Evolutionary conservation across 2,113 vertebrate genomes (phyloP).

Genomic region (Barnardius zonarius): DNA sequence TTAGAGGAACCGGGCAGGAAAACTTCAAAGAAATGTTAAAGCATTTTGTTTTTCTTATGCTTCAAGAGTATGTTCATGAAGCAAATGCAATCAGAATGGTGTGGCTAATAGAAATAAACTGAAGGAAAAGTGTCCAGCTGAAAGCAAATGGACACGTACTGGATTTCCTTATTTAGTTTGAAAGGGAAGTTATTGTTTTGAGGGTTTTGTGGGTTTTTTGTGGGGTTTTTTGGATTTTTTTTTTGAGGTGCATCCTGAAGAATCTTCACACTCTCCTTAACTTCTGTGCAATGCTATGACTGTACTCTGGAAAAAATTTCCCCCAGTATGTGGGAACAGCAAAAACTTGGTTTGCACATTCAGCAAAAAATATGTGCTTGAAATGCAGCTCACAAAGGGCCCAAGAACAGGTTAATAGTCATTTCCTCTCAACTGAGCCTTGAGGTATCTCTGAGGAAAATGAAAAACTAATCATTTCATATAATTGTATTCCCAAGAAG

Average conservation of each 20-base stretch:
- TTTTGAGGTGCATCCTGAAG: not conserved
- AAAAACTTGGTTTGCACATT: not conserved
- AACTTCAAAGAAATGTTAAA: constrained; percentile 59
- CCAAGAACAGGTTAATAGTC: not conserved
- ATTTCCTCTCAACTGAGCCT: not conserved
- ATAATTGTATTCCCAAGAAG: not conserved
- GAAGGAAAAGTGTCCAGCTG: not conserved
- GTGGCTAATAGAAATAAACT: constrained; percentile 3
- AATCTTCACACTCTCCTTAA: not conserved
- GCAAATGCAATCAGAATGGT: constrained; percentile 7
- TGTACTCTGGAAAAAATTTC: not conserved
- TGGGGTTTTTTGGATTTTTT: rapidly evolving
- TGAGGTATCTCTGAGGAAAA: not conserved
- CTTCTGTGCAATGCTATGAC: not conserved
- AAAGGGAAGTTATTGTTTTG: not conserved
- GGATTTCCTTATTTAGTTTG: not conserved
- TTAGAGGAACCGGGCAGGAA: constrained; percentile 26
- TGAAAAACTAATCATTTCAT: not conserved
- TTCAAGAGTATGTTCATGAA: not conserved
- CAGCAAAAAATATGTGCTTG: not conserved
- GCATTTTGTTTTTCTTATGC: constrained; percentile 19
- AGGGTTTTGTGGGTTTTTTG: not conserved
- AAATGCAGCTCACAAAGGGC: not conserved
- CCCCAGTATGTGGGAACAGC: not conserved
- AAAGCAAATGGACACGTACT: not conserved